Conservation (phyloP, 1,140 invertebrate species). For the Copidosoma floridanum region DNA sequence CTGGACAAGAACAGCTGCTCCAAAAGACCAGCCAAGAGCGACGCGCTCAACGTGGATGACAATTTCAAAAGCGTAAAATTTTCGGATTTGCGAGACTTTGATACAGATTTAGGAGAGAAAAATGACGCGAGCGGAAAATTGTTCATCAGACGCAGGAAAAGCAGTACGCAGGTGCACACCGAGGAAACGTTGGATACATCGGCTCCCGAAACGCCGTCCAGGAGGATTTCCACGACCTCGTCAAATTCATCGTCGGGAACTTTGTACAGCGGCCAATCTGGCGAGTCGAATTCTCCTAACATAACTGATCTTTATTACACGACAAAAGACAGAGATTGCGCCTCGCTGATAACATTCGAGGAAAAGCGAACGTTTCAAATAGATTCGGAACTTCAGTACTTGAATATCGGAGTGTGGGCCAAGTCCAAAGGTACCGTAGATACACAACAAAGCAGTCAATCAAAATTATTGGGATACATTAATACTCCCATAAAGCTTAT, state of each 20-base stretch:
- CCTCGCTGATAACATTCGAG: conserved; percentile 67
- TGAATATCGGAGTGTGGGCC: conserved; percentile 83
- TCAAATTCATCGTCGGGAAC: conserved; percentile 17
- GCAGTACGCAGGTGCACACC: conserved; percentile 33
- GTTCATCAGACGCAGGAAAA: conserved; percentile 48
- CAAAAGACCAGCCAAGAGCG: conserved; percentile 40
- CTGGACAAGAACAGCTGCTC: conserved; percentile 31
- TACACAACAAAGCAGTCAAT: no score
- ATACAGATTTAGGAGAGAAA: conserved; percentile 32
- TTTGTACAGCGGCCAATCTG: conserved; percentile 40
- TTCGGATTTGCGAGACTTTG: conserved; percentile 44
- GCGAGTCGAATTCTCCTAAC: conserved; percentile 30
- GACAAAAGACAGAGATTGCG: conserved; percentile 46
- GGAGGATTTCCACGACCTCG: conserved; percentile 41
- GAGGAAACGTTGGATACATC: conserved; percentile 25
- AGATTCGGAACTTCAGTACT: conserved; percentile 68
- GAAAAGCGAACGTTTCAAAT: conserved; percentile 73
- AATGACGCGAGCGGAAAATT: conserved; percentile 36
- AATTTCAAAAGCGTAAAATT: conserved; percentile 41
- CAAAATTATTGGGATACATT: conserved; percentile 72
- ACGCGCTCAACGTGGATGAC: conserved; percentile 29
- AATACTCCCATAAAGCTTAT: conserved; percentile 77
- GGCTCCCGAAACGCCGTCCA: conserved; percentile 41
- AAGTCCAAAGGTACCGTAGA: conserved; percentile 58
- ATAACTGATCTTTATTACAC: conserved; percentile 47